phyloP scores from a whole-genome alignment of 2,113 vertebrate species.

The Muntiacus muntjak region DNA sequence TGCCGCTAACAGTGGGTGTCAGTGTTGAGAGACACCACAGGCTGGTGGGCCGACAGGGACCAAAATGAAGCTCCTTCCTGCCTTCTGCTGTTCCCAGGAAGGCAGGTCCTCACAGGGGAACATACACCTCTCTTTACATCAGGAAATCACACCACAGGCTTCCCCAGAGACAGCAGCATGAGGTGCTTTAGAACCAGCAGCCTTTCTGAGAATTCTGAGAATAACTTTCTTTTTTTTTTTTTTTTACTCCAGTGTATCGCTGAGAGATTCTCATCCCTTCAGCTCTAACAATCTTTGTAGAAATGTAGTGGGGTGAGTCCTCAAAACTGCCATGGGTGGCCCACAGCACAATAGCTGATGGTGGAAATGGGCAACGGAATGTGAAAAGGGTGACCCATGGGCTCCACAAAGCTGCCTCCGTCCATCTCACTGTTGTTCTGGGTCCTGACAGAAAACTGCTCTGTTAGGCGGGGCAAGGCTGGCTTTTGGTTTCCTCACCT shows the following conservation, averaged over 20 bases:
- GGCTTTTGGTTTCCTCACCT: neutral
- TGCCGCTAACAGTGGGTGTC: accelerated
- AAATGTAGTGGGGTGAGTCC: neutral
- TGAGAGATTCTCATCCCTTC: neutral
- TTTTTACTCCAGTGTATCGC: neutral
- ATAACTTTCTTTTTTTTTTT: neutral
- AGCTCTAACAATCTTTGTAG: neutral
- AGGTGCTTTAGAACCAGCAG: neutral
- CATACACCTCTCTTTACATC: neutral
- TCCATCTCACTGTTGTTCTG: neutral
- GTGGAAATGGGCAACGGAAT: neutral
- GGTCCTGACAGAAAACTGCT: neutral
- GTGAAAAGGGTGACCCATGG: neutral
- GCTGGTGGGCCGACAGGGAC: neutral
- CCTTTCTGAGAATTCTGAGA: neutral
- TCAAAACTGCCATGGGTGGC: accelerated
- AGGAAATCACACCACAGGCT: neutral
- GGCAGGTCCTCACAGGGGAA: neutral
- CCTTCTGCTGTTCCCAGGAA: neutral
- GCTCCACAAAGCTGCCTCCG: neutral
- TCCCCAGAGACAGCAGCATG: neutral
- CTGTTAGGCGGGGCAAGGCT: neutral
- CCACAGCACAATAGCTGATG: accelerated
- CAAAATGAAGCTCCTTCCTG: neutral
- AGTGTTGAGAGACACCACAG: neutral